These are phyloP conservation scores for Pseudopipra pipra DNA, from an alignment of 2,113 vertebrate species.

Conservation along the genomic window DNA sequence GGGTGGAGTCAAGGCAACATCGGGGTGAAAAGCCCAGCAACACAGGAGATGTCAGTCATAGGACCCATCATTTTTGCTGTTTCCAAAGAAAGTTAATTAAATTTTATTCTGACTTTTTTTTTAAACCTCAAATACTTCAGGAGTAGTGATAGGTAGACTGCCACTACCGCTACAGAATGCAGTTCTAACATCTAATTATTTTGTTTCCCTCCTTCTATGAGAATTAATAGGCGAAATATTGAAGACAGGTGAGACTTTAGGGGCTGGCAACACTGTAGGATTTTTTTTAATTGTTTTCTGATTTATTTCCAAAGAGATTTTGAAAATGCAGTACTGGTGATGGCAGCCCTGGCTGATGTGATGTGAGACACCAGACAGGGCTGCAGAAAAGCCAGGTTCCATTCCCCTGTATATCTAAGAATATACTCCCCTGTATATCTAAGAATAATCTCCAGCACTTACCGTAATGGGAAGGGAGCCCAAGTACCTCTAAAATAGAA, in stretches of 20 bases:
- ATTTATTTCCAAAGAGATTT: neutral
- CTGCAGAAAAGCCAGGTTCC: neutral
- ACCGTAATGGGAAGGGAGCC: neutral
- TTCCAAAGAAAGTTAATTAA: neutral
- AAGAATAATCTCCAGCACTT: neutral
- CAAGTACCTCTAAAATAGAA: neutral
- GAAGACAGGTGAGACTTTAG: neutral
- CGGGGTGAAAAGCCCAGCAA: neutral
- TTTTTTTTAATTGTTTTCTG: neutral
- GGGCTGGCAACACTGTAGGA: neutral
- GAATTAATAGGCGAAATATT: neutral
- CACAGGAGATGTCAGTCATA: neutral
- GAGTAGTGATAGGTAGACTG: neutral
- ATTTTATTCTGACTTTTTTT: neutral
- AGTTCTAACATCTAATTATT: neutral
- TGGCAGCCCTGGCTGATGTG: neutral
- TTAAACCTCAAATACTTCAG: neutral
- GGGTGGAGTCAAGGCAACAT: neutral
- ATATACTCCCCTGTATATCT: neutral
- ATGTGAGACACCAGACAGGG: neutral
- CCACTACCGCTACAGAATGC: neutral
- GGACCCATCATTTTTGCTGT: neutral
- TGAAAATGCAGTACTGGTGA: neutral
- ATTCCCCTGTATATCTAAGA: neutral
- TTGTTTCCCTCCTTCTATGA: neutral